Conservation (phyloP, 2,797 vertebrate species). For the Lutra lutra region DNA sequence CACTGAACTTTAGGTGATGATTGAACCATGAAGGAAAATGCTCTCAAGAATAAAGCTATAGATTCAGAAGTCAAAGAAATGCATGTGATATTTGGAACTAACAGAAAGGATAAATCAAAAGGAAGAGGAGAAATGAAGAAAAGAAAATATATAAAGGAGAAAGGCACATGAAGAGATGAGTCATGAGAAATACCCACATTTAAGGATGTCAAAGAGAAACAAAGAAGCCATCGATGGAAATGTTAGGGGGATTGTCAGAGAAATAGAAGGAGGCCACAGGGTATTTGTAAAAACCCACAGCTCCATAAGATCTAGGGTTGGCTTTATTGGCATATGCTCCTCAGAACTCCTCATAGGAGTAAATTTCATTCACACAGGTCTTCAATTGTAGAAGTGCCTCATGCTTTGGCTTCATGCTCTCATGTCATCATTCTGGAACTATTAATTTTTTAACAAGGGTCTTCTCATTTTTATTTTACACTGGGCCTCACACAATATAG, state of each 20-base stretch:
- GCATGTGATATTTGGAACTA: background rate
- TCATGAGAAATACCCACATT: background rate
- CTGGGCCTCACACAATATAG: background rate
- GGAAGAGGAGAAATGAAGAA: background rate
- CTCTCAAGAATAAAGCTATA: background rate
- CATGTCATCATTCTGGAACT: background rate
- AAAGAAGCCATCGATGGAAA: background rate
- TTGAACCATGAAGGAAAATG: background rate
- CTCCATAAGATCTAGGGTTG: background rate
- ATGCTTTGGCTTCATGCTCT: background rate
- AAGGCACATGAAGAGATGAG: no score
- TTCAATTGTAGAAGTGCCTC: background rate
- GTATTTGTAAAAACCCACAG: background rate
- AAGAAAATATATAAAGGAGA: background rate
- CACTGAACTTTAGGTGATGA: background rate
- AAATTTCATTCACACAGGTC: background rate
- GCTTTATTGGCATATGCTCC: background rate
- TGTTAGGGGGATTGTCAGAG: background rate
- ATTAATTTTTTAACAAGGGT: background rate
- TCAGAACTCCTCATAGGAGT: background rate
- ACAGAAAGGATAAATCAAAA: background rate
- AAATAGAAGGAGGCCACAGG: background rate
- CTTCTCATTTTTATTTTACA: background rate
- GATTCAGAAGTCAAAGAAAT: background rate
- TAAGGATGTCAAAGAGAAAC: background rate